phyloP scores from a whole-genome alignment of 2,797 vertebrate species.

The Squalus acanthias region DNA sequence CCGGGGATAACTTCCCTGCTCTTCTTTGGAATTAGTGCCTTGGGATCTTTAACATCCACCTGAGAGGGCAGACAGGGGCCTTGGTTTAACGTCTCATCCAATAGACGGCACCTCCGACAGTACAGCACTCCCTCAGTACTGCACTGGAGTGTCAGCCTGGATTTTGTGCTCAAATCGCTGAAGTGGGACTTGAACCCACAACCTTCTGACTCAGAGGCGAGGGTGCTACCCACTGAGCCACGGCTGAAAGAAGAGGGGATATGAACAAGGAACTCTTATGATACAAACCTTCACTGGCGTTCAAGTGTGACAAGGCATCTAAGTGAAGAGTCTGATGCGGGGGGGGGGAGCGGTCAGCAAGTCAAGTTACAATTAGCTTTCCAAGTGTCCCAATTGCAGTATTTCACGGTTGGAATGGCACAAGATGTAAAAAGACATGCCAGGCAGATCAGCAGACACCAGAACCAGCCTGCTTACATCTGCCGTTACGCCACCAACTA shows the following conservation, averaged over 20 bases:
- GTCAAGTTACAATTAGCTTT: background rate
- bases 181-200: no score
- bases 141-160: no score
- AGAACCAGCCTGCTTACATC: background rate
- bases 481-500: background rate
- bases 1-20: background rate
- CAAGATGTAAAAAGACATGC: background rate
- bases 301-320: background rate
- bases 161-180: no score
- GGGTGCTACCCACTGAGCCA: no score
- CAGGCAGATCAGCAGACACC: background rate
- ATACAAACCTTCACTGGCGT: background rate
- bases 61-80: no score
- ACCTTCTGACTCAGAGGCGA: no score
- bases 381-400: background rate
- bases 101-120: no score
- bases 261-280: background rate
- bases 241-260: no score
- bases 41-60: no score
- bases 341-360: background rate
- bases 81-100: no score
- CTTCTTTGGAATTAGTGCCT: no score
- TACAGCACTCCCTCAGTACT: no score
- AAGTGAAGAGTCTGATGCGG: background rate
- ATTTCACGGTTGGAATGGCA: background rate